Conservation (phyloP, 2,888 invertebrate species). For the Amiota minor region DNA sequence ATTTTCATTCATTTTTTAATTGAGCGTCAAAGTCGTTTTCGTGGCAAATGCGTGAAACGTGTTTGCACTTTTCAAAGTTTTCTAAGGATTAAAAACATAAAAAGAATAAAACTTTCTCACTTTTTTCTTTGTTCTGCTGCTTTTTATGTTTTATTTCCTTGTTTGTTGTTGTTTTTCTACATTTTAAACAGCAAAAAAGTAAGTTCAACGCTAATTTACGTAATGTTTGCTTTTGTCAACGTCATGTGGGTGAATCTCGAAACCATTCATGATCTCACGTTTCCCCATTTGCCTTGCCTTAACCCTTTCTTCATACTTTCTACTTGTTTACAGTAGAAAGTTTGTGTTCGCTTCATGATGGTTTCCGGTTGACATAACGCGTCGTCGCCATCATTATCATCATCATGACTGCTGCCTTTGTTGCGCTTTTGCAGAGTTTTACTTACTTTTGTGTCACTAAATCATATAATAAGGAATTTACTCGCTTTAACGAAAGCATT, state of each 20-base stretch:
- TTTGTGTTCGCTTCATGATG: not conserved
- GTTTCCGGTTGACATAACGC: slow-evolving; percentile 8
- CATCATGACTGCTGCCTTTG: not conserved
- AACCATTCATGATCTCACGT: slow-evolving; percentile 24
- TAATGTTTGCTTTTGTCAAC: slow-evolving; percentile 59
- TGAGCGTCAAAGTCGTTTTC: slow-evolving; percentile 36
- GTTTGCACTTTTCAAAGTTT: not conserved
- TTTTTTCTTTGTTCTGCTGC: not conserved
- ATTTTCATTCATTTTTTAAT: slow-evolving; percentile 27
- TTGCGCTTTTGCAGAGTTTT: slow-evolving; percentile 48
- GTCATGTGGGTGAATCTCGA: not conserved
- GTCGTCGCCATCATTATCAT: slow-evolving; percentile 2
- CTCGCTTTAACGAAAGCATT: slow-evolving; percentile 38
- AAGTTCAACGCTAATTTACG: slow-evolving; percentile 65
- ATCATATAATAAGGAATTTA: slow-evolving; percentile 64
- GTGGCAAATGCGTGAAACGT: slow-evolving; percentile 36
- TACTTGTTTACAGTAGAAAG: not conserved
- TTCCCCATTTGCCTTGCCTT: too few relatives aligned
- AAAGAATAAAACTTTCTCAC: not conserved
- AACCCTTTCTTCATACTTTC: too few relatives aligned
- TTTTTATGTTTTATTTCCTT: not conserved
- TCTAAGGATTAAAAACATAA: slow-evolving; percentile 17
- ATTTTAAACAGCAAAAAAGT: slow-evolving; percentile 48
- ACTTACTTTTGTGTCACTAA: slow-evolving; percentile 48
- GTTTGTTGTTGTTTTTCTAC: too few relatives aligned